Conservation (phyloP, 2,888 invertebrate genomes). For the Acronicta leporina region DNA sequence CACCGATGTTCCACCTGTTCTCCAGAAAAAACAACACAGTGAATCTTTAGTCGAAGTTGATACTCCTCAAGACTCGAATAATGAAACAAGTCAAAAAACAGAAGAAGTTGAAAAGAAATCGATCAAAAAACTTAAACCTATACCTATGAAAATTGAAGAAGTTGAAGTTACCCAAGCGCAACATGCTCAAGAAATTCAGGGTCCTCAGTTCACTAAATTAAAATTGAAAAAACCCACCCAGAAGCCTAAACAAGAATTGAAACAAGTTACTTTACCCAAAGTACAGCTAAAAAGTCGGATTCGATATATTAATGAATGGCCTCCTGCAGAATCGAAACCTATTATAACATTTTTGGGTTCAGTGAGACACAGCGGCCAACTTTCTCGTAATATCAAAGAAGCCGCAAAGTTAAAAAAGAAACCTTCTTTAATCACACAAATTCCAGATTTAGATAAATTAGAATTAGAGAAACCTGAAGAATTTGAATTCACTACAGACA, state of each 20-base stretch:
- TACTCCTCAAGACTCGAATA: conserved; percentile 10
- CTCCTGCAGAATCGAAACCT: conserved; percentile 88
- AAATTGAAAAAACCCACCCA: conserved; percentile 90
- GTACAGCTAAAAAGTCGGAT: conserved; percentile 92
- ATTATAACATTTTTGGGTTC: conserved; percentile 87
- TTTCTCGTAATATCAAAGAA: conserved; percentile 92
- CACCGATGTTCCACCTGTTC: conserved; percentile 19
- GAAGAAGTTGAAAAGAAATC: conserved; percentile 28
- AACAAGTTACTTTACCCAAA: conserved; percentile 88
- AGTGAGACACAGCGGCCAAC: conserved; percentile 89
- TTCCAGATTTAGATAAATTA: conserved; percentile 83
- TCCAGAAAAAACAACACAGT: conserved; percentile 32
- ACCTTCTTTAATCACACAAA: conserved; percentile 84
- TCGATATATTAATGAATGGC: conserved; percentile 89
- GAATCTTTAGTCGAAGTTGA: conserved; percentile 19
- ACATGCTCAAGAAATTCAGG: conserved; percentile 88
- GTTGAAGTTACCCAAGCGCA: conserved; percentile 90
- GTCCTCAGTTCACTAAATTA: conserved; percentile 90
- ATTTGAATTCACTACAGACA: conserved; percentile 61
- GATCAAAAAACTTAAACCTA: conserved; percentile 67
- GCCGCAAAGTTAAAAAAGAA: conserved; percentile 90
- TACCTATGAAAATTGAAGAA: conserved; percentile 89
- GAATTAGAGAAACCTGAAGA: conserved; percentile 87
- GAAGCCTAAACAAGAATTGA: conserved; percentile 82
- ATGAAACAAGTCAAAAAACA: neutral